Evolutionary conservation across 2,888 invertebrate genomes (phyloP), one percentile per base, ranked within the genome.

Genomic region (Drosophila austrosaltans): DNA sequence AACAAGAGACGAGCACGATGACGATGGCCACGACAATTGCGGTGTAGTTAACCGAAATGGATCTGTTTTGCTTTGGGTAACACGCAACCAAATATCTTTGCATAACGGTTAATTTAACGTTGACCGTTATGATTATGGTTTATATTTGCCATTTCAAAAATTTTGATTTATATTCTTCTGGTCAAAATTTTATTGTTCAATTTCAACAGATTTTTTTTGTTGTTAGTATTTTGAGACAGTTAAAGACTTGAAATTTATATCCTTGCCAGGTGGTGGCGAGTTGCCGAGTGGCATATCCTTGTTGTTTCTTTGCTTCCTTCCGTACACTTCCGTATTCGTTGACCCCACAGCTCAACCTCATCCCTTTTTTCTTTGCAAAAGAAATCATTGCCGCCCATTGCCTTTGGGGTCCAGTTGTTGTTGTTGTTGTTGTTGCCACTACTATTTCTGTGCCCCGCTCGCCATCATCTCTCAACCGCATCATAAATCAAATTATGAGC

Each of bases 401-500:
- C 25, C 69, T 48, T 56, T 28, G 36, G 54, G 63, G 42, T 36
- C 44, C 16, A 30, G 12, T 36, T 32, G 39, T 44, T 54, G 57
- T n/a, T 30, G 56, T n/a, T 30, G 56, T 39, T 53, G 48, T 44
- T 54, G 57, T n/a, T 30, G 56, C 30, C 44, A 25, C 22, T 22
- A 25, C 48, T 12, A 25, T 25, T 25, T 22, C 48, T 48, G 62
- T 28, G 30, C 30, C 28, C 28, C 16, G 16, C 16, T 16, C 57
- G 60, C 28, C 12, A 36, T 36, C 40, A 39, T 39, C 48, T 48
- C 22, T 48, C 48, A 53, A 63, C 62, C 72, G 74, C 74, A 73
- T 54, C 73, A 87, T 81, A 87, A 82, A 82, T 82, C 87, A 87
- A 84, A 84, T 84, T 87, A 84, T 78, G 85, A 78, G 70, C 59